Evolutionary conservation across 2,888 invertebrate genomes (phyloP).

Genomic region (Hybos culiciformis): DNA sequence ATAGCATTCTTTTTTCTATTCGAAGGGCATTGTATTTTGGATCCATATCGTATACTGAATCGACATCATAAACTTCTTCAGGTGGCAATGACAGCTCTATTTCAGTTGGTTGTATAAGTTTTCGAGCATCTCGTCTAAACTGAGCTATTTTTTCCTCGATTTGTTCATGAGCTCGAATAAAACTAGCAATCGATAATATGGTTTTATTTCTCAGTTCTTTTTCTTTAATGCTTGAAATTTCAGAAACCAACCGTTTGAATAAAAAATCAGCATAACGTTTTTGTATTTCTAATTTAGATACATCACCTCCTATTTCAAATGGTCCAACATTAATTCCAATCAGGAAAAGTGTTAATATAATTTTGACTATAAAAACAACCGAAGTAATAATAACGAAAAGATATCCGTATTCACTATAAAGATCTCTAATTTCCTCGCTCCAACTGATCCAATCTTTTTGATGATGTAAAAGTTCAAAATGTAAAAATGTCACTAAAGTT

Average conservation of each 20-base stretch:
- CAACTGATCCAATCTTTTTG: background rate
- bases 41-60: constrained; percentile 20
- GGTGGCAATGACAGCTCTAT: constrained; percentile 26
- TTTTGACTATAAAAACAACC: background rate
- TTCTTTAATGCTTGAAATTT: constrained; percentile 25
- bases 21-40: background rate
- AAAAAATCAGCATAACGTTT: constrained; percentile 30
- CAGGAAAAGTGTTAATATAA: constrained; percentile 13
- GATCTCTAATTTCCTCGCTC: background rate
- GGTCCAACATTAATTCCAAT: constrained; percentile 18
- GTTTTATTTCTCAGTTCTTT: constrained; percentile 19
- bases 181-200: constrained; percentile 17
- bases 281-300: constrained; percentile 26
- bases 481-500: background rate
- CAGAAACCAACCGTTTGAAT: constrained; percentile 25
- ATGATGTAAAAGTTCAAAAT: background rate
- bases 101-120: constrained; percentile 26
- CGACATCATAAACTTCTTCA: constrained; percentile 26
- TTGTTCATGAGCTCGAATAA: constrained; percentile 26
- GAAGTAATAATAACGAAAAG: background rate
- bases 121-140: constrained; percentile 31
- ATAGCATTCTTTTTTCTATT: background rate
- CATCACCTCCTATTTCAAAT: constrained; percentile 16
- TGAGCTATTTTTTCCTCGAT: constrained; percentile 26
- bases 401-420: background rate